phyloP scores from a whole-genome alignment of 2,888 invertebrate species.

The Muschampia plurimacula region DNA sequence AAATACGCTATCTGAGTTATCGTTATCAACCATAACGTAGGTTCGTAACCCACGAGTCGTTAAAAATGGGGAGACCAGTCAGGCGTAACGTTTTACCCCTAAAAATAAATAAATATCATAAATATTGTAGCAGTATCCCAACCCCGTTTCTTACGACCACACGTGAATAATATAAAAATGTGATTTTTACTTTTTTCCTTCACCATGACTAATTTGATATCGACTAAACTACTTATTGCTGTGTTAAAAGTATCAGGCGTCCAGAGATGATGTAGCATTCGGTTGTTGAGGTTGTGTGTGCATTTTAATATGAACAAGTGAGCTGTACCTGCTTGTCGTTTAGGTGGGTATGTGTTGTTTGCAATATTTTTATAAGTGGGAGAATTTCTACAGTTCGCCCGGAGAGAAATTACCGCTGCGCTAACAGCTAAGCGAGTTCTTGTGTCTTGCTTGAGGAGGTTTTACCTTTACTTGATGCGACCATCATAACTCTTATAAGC shows the following conservation, averaged over 20 bases:
- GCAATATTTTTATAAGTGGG: too few species aligned
- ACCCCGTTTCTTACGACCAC: constrained; percentile 40
- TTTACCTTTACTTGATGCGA: too few species aligned
- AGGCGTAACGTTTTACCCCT: constrained; percentile 62
- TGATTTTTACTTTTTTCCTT: constrained; percentile 15
- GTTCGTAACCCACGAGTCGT: background rate
- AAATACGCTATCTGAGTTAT: too few species aligned
- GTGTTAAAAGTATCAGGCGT: constrained; percentile 46
- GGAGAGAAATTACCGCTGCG: too few species aligned
- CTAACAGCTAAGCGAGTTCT: too few species aligned
- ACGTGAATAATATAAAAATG: constrained; percentile 24
- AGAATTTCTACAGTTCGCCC: background rate
- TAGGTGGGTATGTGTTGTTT: too few species aligned
- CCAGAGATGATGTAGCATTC: constrained; percentile 15
- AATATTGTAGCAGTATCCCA: constrained; percentile 64
- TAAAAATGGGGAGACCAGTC: constrained; percentile 59
- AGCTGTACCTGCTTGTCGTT: too few species aligned
- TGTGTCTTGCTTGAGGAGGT: too few species aligned
- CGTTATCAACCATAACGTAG: too few species aligned
- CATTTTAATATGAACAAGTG: background rate
- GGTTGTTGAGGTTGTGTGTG: background rate
- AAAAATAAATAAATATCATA: constrained; percentile 53
- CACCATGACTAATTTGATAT: constrained; percentile 43
- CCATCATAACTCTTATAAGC: too few species aligned
- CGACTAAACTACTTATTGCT: constrained; percentile 49